Base-by-base conservation (phyloP, 2,888 invertebrate genomes). In the Eumacrocentrus americanus region DNA sequence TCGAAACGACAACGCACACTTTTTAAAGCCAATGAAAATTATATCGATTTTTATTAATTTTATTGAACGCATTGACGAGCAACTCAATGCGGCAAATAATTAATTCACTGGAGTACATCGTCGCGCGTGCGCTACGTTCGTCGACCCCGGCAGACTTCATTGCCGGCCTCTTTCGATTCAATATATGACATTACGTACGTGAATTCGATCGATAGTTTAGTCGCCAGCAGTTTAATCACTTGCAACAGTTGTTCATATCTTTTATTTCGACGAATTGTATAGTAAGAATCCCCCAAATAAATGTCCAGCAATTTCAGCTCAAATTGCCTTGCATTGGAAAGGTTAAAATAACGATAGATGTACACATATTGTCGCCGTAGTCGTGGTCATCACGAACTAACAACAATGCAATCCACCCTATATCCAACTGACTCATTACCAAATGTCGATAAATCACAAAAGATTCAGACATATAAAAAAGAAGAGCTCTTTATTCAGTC, bases 11-110 rank as follows among this genome's bases (percentile, higher is more conserved):
- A n/a, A n/a, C n/a, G n/a, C n/a, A n/a, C n/a, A n/a, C n/a, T n/a
- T n/a, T n/a, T 69, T 66, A 67, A 71, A 67, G 61, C 25, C 42
- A 23, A 29, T 40, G 1, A 37, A 42, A 54, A 54, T 25, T 29
- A n/a, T n/a, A 29, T 40, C 44, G 18, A 44, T 54, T 42, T 54
- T 54, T 54, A 54, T 54, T 54, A 54, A 40, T 54, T 42, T 25
- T 29, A 34, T 25, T 5, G 22, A 23, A 46, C 29, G 12, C 25
- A 23, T 22, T n/a, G 20, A 40, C 44, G 29, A 20, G 42, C 14
- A 54, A 25, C 29, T 42, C 42, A 29, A 9, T 25, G 40, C 29
- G 18, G 29, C 54, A 54, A 54, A 54, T 54, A 54, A 54, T 54
- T 54, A 54, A 54, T 54, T 29, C 25, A 54, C 42, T 54, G 29